Conservation (phyloP, 2,797 vertebrate species). For the Picus viridis region DNA sequence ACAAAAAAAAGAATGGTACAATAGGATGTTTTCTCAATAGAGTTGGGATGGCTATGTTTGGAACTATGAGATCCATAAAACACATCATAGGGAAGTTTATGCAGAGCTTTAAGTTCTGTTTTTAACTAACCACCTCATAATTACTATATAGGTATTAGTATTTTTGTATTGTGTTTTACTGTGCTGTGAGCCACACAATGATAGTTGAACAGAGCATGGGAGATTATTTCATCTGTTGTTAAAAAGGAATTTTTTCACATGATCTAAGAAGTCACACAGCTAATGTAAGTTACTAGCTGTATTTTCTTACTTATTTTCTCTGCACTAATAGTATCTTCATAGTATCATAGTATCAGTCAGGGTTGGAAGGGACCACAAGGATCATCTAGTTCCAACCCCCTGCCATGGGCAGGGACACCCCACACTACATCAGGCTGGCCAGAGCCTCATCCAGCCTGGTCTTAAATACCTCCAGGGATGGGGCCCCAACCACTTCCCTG, state of each 20-base stretch:
- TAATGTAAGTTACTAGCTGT: not conserved
- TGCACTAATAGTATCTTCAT: not conserved
- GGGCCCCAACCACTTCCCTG: no score
- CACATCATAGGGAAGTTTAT: conserved; percentile 9
- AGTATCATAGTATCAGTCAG: not conserved
- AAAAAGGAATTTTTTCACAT: conserved; percentile 7
- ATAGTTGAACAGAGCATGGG: not conserved
- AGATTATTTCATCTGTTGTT: conserved; percentile 33
- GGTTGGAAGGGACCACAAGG: no score
- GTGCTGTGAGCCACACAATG: not conserved
- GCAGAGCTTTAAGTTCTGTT: not conserved
- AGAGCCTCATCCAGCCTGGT: no score
- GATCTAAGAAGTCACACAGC: not conserved
- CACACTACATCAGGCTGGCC: no score
- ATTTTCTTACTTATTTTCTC: not conserved
- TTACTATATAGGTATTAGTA: not conserved
- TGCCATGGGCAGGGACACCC: no score
- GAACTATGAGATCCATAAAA: not conserved
- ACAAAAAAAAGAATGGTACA: not conserved
- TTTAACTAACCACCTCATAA: not conserved
- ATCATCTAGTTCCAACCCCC: no score
- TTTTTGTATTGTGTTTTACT: not conserved
- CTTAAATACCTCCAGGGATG: no score
- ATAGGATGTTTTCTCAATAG: not conserved
- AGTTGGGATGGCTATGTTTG: not conserved